Conservation (phyloP, 2,797 vertebrate species). For the Sebastes taczanowskii region DNA sequence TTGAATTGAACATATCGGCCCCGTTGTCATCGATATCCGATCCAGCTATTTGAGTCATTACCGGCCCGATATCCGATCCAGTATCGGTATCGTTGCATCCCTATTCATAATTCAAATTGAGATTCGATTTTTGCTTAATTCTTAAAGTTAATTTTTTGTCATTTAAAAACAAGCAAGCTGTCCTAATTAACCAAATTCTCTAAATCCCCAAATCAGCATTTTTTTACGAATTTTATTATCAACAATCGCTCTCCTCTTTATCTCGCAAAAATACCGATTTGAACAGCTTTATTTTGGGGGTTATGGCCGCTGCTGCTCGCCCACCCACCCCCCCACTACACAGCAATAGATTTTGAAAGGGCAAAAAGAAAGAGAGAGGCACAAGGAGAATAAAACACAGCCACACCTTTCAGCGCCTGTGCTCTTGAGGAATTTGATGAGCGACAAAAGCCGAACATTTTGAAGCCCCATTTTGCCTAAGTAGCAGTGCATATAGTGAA, state of each 20-base stretch:
- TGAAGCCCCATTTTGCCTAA: conserved; percentile 93
- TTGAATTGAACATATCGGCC: no score
- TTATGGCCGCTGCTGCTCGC: conserved; percentile 36
- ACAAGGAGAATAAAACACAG: conserved; percentile 69
- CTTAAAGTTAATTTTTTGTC: neutral
- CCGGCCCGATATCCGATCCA: no score
- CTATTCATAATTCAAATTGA: no score
- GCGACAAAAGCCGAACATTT: conserved; percentile 93
- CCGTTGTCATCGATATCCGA: no score
- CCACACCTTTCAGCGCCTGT: conserved; percentile 86
- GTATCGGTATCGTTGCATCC: no score
- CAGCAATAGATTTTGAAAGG: conserved; percentile 62
- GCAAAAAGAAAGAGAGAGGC: conserved; percentile 62
- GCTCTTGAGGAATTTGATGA: conserved; percentile 95
- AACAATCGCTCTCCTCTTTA: neutral
- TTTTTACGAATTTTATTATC: neutral
- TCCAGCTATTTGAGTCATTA: no score
- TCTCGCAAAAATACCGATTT: conserved; percentile 3
- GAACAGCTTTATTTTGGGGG: conserved; percentile 41
- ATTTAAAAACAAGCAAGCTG: neutral
- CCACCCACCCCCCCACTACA: conserved; percentile 27
- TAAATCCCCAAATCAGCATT: neutral
- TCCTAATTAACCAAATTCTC: neutral
- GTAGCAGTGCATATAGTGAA: conserved; percentile 91
- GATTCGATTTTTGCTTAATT: neutral